Base-by-base conservation (phyloP, 1,140 invertebrate species). In the Mya arenaria region DNA sequence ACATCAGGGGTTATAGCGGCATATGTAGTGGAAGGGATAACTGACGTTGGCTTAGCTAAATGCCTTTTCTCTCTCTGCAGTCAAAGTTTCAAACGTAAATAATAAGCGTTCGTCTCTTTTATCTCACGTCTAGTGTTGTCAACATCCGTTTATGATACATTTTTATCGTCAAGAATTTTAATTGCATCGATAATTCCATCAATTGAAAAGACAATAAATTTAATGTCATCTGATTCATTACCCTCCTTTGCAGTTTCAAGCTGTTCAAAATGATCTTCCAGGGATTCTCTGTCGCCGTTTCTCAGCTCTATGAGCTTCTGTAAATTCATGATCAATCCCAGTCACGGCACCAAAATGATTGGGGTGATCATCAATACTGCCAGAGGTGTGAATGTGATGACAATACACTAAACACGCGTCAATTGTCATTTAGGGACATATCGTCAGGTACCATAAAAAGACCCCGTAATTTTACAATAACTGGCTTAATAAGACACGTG, bases 301-400 rank as follows among this genome's bases (percentile, higher is more conserved):
- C 25, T 62, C 8, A 23, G 30, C 15, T 10, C 3, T 17, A 25
- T 23, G 6, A 62, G 58, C 36, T n/a, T 62, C 19, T 62, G 28
- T n/a, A 62, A 32, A 15, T 62, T 19, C 15, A 17, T 62, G 58
- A n/a, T n/a, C n/a, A 25, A 4, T 28, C 36, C 36, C 36, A 10
- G 8, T 62, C 58, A 62, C 58, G 19, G 13, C 58, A 62, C 25
- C 58, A 62, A 62, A n/a, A n/a, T n/a, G n/a, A n/a, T n/a, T n/a
- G n/a, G n/a, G n/a, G n/a, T n/a, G n/a, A n/a, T n/a, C n/a, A n/a
- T n/a, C n/a, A n/a, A n/a, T n/a, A n/a, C n/a, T n/a, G n/a, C n/a
- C n/a, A n/a, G n/a, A n/a, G n/a, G n/a, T n/a, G n/a, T n/a, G n/a
- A n/a, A n/a, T n/a, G n/a, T n/a, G n/a, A n/a, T n/a, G n/a, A n/a